Evolutionary conservation across 2,797 vertebrate species (phyloP).

Genomic region (Pogonophryne albipinna): DNA sequence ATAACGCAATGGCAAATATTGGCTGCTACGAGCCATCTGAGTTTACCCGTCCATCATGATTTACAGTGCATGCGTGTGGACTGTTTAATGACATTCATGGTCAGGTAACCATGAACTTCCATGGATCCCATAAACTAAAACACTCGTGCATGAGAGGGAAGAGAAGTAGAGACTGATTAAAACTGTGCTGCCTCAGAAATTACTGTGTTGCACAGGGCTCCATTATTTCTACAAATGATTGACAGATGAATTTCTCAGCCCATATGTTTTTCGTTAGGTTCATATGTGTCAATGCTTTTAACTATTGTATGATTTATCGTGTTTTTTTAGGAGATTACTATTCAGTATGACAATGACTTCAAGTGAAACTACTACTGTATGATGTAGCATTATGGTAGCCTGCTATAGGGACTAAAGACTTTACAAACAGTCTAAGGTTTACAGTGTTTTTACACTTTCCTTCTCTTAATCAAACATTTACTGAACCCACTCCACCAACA

Average conservation of each 20-base stretch:
- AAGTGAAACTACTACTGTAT: background rate
- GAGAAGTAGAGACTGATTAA: constrained; percentile 44
- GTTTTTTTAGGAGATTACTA: background rate
- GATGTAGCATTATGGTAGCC: background rate
- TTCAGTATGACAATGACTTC: constrained; percentile 9
- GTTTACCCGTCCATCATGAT: constrained; percentile 16
- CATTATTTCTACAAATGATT: constrained; percentile 35
- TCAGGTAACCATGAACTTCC: constrained; percentile 25
- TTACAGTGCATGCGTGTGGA: background rate
- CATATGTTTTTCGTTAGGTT: constrained; percentile 23
- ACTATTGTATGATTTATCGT: background rate
- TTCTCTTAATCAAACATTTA: background rate
- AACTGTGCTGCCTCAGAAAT: constrained; percentile 36
- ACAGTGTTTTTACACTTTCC: background rate
- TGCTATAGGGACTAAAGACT: background rate
- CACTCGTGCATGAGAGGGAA: constrained; percentile 14
- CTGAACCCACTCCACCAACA: background rate
- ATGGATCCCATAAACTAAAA: constrained; percentile 35
- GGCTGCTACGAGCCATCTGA: constrained; percentile 5
- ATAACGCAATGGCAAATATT: constrained; percentile 3
- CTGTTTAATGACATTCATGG: constrained; percentile 31
- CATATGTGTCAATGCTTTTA: constrained; percentile 1
- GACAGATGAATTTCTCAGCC: constrained; percentile 21
- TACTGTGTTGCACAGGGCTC: background rate
- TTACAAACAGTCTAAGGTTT: background rate